Percentiles rank a stretch among this genome's conserved stretches.
Evolutionary conservation across 2,888 invertebrate genomes (phyloP).

Genomic region (Bellardia bayeri): DNA sequence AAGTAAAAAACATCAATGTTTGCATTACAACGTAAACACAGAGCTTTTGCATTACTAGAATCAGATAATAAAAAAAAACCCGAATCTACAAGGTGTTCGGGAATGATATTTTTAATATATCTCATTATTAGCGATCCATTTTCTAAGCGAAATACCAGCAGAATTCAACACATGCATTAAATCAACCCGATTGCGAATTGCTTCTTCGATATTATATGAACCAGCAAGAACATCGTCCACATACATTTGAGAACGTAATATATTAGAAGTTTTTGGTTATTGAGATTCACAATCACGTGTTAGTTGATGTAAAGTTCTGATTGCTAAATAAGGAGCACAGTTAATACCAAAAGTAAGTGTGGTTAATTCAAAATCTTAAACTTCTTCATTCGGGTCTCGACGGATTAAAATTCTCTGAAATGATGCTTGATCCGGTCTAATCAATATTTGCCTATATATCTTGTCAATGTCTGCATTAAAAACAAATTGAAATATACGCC

Average conservation of each 20-base stretch:
- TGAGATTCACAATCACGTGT: too few species aligned
- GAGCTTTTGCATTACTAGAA: too few species aligned
- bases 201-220: neutral
- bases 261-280: too few species aligned
- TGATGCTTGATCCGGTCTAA: too few species aligned
- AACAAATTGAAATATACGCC: constrained; percentile 1
- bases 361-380: neutral
- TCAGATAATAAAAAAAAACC: neutral
- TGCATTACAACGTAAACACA: too few species aligned
- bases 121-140: constrained; percentile 3
- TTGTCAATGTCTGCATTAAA: too few species aligned
- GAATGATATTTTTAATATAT: neutral
- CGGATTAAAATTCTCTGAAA: constrained; percentile 16
- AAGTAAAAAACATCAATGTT: too few species aligned
- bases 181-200: neutral
- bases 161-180: constrained; percentile 2
- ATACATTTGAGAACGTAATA: constrained; percentile 28
- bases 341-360: constrained; percentile 3
- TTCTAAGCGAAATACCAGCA: constrained; percentile 28
- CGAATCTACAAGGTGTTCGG: neutral
- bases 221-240: constrained; percentile 22
- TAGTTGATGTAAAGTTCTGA: neutral
- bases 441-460: too few species aligned
- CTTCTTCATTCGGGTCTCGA: neutral
- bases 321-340: constrained; percentile 10